Evolutionary conservation across 2,888 invertebrate genomes (phyloP).

Genomic region (Gastracanthus pulcherrimus): DNA sequence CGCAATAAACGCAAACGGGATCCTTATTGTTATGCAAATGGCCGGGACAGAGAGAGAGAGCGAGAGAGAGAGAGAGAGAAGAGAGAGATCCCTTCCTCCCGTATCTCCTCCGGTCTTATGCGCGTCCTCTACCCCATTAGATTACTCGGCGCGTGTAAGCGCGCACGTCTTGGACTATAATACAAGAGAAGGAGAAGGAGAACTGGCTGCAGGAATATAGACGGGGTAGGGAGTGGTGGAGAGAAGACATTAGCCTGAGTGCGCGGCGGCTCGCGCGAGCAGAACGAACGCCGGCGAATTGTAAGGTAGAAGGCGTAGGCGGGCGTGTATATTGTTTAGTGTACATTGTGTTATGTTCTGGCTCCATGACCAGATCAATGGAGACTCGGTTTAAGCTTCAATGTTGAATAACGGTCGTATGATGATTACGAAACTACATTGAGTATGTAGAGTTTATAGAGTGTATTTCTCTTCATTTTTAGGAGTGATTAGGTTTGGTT

Average conservation of each 20-base stretch:
- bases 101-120: background rate
- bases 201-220: no score
- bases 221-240: background rate
- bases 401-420: no score
- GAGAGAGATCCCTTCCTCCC: background rate
- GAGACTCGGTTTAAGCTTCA: no score
- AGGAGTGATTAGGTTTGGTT: no score
- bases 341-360: no score
- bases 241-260: background rate
- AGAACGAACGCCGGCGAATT: background rate
- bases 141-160: slow-evolving; percentile 47
- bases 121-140: no score
- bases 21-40: slow-evolving; percentile 68
- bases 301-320: background rate
- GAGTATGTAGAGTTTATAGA: no score
- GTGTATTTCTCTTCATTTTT: no score
- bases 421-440: no score
- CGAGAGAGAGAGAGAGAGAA: background rate
- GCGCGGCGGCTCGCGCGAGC: background rate
- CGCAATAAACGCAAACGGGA: slow-evolving; percentile 58
- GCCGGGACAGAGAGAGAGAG: background rate
- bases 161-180: slow-evolving; percentile 34
- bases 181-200: no score
- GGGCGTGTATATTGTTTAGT: background rate
- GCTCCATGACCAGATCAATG: no score